Conservation (phyloP, 1,140 invertebrate genomes). For the Leptinotarsa texana region DNA sequence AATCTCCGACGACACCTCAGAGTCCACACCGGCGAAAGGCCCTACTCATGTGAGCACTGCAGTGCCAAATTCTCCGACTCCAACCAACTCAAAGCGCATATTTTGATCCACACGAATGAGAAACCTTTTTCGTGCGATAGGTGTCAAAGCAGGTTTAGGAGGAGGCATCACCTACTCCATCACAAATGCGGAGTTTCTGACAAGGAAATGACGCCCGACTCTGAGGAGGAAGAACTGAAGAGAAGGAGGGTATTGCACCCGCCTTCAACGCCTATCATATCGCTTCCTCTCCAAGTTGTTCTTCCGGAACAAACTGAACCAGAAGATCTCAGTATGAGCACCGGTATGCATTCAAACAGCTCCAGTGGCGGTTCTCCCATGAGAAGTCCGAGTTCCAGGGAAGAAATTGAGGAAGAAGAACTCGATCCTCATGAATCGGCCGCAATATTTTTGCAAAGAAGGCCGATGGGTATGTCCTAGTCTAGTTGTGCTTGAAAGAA, state of each 20-base stretch:
- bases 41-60: conserved; percentile 90
- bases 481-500: conserved; percentile 28
- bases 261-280: conserved; percentile 44
- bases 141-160: conserved; percentile 76
- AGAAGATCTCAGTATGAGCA: conserved; percentile 77
- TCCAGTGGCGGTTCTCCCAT: conserved; percentile 49
- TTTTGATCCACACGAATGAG: conserved; percentile 85
- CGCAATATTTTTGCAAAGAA: conserved; percentile 43
- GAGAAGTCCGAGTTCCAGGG: conserved; percentile 44
- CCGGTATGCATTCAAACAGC: conserved; percentile 50
- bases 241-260: conserved; percentile 56
- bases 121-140: conserved; percentile 82
- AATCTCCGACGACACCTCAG: conserved; percentile 91
- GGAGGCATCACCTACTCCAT: conserved; percentile 81
- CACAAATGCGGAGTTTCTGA: conserved; percentile 72
- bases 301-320: conserved; percentile 86
- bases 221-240: conserved; percentile 49
- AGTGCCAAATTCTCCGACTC: conserved; percentile 89
- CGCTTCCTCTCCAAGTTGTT: conserved; percentile 51
- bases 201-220: conserved; percentile 41
- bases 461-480: conserved; percentile 43
- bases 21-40: conserved; percentile 94
- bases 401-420: conserved; percentile 45
- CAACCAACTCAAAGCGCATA: conserved; percentile 91
- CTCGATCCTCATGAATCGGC: conserved; percentile 41